Base-by-base conservation (phyloP, 1,140 invertebrate species). In the Procambarus clarkii region DNA sequence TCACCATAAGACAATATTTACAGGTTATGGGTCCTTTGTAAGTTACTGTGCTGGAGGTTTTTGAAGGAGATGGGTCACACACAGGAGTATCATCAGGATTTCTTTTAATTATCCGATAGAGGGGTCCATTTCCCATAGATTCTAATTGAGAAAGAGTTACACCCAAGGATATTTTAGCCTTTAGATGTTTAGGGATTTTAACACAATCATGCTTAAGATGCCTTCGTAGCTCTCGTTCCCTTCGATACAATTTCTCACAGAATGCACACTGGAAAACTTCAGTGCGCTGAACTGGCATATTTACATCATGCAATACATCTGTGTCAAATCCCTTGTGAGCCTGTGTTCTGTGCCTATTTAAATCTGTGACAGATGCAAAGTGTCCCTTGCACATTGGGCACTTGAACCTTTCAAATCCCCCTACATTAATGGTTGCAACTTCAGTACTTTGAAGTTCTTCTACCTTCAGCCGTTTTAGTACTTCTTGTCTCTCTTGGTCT, bases 131-230 rank as follows among this genome's bases (percentile, higher is more conserved):
- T 76, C 48, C 85, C 18, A 46, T 44, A 8, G 69, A 58, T 50
- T 71, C 54, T 44, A 86, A 44, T 24, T 44, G 58, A 71, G 15
- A 24, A 11, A 86, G 60, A 11, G 50, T 89, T n/a, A 74, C 64
- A 48, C 87, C 87, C 21, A 50, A 1, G 8, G 48, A 46, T 74
- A 91, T n/a, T 34, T 54, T 81, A 64, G 21, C 44, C 45, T 76
- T 91, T 13, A 91, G 64, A 44, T 69, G 13, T 58, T 81, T 21
- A 13, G 90, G 90, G 74, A 50, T 78, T 45, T 2, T 24, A 21
- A 34, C 11, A 86, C 90, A 91, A 76, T 86, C 90, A 86, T 82
- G 77, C 60, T 82, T 86, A 13, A 91, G 76, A 64, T 91, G 90
- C 81, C 90, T 91, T 44, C 85, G 48, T 2, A 91, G 34, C 74